Percentiles rank a stretch among this genome's conserved stretches.
Conservation (phyloP, 2,888 invertebrate species). For the Leptopterna dolabrata region DNA sequence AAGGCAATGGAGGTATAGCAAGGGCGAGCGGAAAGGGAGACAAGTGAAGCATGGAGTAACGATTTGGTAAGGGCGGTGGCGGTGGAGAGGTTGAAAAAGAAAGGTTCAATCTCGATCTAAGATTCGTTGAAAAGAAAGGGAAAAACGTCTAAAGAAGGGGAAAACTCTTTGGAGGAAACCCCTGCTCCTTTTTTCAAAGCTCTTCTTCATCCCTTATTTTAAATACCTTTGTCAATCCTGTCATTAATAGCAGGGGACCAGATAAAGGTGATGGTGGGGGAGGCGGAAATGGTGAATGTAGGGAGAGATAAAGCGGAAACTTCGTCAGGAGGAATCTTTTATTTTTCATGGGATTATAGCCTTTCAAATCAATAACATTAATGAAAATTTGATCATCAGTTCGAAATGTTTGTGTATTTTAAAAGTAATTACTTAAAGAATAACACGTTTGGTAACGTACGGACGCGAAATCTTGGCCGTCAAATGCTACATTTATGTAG, state of each 20-base stretch:
- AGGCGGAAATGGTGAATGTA: constrained; percentile 30
- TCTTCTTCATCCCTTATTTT: constrained; percentile 54
- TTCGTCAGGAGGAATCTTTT: not conserved
- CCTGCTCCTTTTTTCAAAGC: not conserved
- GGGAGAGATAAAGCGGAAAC: constrained; percentile 10
- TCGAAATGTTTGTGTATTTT: too few species aligned
- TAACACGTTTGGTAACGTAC: too few species aligned
- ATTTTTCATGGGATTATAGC: not conserved
- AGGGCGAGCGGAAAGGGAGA: constrained; percentile 2
- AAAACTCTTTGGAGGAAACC: constrained; percentile 6
- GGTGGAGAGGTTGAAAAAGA: constrained; percentile 18
- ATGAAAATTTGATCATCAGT: too few species aligned
- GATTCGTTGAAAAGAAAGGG: constrained; percentile 1
- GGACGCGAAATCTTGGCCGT: too few species aligned
- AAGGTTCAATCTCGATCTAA: constrained; percentile 26
- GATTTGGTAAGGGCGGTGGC: not conserved
- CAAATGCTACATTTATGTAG: too few species aligned
- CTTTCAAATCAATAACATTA: not conserved
- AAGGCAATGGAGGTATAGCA: not conserved
- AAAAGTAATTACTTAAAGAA: too few species aligned
- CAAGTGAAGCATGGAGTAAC: constrained; percentile 33
- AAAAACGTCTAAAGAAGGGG: not conserved
- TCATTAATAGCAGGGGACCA: constrained; percentile 55
- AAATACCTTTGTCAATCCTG: constrained; percentile 59
- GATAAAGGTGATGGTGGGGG: constrained; percentile 27